These are phyloP conservation scores for Lipotes vexillifer DNA, from an alignment of 2,113 vertebrate genomes.

Conservation along the genomic window DNA sequence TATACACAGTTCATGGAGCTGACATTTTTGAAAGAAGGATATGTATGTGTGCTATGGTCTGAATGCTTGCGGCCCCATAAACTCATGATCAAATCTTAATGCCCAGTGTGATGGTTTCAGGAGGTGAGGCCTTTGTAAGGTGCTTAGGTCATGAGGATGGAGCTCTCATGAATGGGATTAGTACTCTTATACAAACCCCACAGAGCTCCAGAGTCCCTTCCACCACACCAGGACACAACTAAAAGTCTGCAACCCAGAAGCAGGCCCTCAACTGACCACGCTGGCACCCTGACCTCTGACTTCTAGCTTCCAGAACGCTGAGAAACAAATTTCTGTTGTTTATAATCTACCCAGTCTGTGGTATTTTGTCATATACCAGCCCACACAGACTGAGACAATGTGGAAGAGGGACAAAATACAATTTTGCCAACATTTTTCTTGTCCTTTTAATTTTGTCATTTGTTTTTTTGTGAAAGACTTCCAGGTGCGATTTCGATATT, in stretches of 20 bases:
- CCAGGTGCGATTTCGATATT: not conserved
- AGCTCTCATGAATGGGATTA: not conserved
- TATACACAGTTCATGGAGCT: not conserved
- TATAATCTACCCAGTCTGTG: not conserved
- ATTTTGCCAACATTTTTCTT: not conserved
- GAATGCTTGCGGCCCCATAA: not conserved
- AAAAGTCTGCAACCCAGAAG: not conserved
- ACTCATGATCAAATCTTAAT: not conserved
- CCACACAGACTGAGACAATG: not conserved
- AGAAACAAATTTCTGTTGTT: not conserved
- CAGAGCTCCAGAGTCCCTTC: not conserved
- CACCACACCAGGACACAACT: not conserved
- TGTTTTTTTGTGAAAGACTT: not conserved
- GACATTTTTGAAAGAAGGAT: not conserved
- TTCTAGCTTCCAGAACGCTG: not conserved
- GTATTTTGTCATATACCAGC: not conserved
- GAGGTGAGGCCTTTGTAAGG: not conserved
- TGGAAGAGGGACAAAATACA: not conserved
- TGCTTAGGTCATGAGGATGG: not conserved
- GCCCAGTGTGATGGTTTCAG: not conserved
- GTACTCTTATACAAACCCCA: not conserved
- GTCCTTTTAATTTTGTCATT: not conserved
- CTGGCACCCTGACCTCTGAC: not conserved
- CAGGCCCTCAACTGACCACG: not conserved
- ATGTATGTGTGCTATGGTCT: not conserved